A percentile compares a stretch with the other conserved stretches of the same genome.
phyloP scores from a whole-genome alignment of 2,797 vertebrate species.

The Heliangelus exortis region DNA sequence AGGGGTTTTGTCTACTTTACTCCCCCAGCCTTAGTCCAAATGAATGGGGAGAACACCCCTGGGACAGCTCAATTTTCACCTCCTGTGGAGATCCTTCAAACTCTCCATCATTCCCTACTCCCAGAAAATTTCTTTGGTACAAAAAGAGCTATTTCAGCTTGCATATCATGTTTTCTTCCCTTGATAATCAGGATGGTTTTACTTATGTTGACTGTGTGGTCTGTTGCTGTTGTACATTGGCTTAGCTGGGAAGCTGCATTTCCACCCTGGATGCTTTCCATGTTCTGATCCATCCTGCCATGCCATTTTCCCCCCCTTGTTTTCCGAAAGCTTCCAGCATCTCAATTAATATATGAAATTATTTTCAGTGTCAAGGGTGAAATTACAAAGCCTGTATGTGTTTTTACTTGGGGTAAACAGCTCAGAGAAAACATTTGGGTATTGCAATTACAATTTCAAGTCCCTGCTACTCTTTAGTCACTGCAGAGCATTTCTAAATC shows the following conservation, averaged over 20 bases:
- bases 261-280: constrained; percentile 69
- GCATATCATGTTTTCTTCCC: constrained; percentile 6
- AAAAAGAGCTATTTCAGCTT: constrained; percentile 41
- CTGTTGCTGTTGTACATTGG: constrained; percentile 49
- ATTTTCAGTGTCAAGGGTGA: neutral
- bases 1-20: neutral
- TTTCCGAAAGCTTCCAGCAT: constrained; percentile 39
- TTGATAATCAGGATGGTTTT: constrained; percentile 69
- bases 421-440: neutral
- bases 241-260: constrained; percentile 64
- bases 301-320: constrained; percentile 37
- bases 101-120: constrained; percentile 14
- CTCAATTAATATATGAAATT: constrained; percentile 30
- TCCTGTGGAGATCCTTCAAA: constrained; percentile 2
- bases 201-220: constrained; percentile 71
- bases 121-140: constrained; percentile 44
- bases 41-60: neutral
- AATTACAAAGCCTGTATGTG: neutral
- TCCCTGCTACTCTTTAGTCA: neutral
- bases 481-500: neutral
- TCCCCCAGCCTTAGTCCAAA: neutral
- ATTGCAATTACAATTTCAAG: neutral
- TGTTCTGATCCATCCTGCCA: constrained; percentile 63
- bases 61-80: constrained; percentile 8
- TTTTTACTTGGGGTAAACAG: constrained; percentile 13